Percentiles rank a stretch among this genome's conserved stretches.
Evolutionary conservation across 2,888 invertebrate species (phyloP).

Genomic region (Bombyx huttoni): DNA sequence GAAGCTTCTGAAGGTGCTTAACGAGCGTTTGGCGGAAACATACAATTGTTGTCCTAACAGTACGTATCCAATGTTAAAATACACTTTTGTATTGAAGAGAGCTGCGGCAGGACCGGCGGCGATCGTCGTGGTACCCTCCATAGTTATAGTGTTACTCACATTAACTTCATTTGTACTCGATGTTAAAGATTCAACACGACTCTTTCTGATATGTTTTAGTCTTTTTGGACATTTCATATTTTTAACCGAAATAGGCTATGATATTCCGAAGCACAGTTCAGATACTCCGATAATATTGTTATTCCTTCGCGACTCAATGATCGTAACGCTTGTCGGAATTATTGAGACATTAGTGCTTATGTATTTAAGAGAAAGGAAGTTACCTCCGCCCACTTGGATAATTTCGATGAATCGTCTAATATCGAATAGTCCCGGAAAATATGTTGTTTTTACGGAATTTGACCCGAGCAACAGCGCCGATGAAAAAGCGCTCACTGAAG

Average conservation of each 20-base stretch:
- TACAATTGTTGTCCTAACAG: constrained; percentile 70
- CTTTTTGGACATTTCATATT: constrained; percentile 75
- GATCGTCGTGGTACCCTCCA: constrained; percentile 68
- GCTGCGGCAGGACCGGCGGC: constrained; percentile 71
- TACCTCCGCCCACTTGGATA: constrained; percentile 44
- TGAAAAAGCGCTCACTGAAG: constrained; percentile 29
- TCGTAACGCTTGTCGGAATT: constrained; percentile 42
- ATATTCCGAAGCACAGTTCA: constrained; percentile 73
- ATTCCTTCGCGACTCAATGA: constrained; percentile 58
- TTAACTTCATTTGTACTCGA: constrained; percentile 71
- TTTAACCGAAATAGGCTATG: constrained; percentile 72
- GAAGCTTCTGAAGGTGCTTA: constrained; percentile 57
- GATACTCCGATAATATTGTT: constrained; percentile 70
- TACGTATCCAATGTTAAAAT: constrained; percentile 74
- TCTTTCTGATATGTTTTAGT: constrained; percentile 70
- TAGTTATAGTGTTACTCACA: constrained; percentile 71
- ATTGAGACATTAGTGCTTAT: constrained; percentile 45
- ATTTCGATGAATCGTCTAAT: constrained; percentile 34
- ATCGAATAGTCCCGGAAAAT: constrained; percentile 44
- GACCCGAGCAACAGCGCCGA: constrained; percentile 38
- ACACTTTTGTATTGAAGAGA: constrained; percentile 70
- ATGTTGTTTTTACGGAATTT: constrained; percentile 57
- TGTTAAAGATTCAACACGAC: constrained; percentile 68
- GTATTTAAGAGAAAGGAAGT: constrained; percentile 31
- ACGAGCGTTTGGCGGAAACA: constrained; percentile 55